Conservation (phyloP, 2,888 invertebrate species). For the Brachyopa scutellaris region DNA sequence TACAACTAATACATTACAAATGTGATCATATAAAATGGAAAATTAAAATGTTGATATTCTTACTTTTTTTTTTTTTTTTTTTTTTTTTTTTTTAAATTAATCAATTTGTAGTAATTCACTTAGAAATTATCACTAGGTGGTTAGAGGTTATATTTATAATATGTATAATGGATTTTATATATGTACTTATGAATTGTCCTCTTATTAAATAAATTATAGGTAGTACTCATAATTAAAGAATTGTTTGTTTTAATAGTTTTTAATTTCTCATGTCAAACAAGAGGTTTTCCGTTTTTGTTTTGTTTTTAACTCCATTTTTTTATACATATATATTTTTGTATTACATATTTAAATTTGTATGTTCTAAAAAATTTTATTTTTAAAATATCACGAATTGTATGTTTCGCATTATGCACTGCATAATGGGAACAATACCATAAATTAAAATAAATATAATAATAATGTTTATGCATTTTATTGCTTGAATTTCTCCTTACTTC, state of each 20-base stretch:
- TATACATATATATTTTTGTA: conserved; percentile 29
- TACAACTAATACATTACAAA: too few relatives aligned
- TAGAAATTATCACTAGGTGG: background rate
- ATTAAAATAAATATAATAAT: conserved; percentile 69
- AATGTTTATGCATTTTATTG: conserved; percentile 71
- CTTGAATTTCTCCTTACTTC: conserved; percentile 44
- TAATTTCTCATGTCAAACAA: conserved; percentile 61
- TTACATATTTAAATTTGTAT: conserved; percentile 70
- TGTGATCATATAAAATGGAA: too few relatives aligned
- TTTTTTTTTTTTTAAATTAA: too few relatives aligned
- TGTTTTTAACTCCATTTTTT: conserved; percentile 29
- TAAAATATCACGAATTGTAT: conserved; percentile 73
- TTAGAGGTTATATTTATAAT: background rate
- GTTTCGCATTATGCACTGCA: conserved; percentile 71
- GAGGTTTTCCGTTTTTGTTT: conserved; percentile 28
- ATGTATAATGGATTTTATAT: conserved; percentile 34
- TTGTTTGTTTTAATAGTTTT: conserved; percentile 10
- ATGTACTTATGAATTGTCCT: conserved; percentile 36
- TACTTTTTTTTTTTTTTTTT: too few relatives aligned
- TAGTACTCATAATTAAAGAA: conserved; percentile 26
- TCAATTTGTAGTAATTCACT: background rate
- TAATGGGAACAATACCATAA: conserved; percentile 70
- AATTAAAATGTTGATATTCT: too few relatives aligned
- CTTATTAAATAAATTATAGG: conserved; percentile 54
- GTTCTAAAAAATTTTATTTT: conserved; percentile 71